Percentiles rank a stretch among this genome's conserved stretches.
These are phyloP conservation scores for Willisornis vidua DNA, from an alignment of 2,113 vertebrate species.

Conservation along the genomic window DNA sequence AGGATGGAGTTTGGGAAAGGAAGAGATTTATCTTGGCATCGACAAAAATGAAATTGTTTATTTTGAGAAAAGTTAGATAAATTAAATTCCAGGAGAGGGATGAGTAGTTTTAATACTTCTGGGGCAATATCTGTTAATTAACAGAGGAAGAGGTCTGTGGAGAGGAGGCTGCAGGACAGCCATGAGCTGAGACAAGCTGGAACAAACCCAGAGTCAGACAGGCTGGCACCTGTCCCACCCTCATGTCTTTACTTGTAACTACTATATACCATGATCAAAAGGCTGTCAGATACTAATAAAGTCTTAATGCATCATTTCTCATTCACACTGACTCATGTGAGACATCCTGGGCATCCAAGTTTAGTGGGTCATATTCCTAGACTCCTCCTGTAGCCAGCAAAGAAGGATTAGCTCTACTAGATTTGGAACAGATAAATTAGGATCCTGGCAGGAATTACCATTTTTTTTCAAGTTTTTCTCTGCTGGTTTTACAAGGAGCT, in stretches of 20 bases:
- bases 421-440: neutral
- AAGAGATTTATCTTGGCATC: neutral
- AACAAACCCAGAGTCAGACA: slow-evolving; percentile 45
- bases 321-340: slow-evolving; percentile 26
- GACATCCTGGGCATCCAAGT: slow-evolving; percentile 6
- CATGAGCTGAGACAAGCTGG: slow-evolving; percentile 23
- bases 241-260: slow-evolving; percentile 17
- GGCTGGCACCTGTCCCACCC: slow-evolving; percentile 42
- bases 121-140: neutral
- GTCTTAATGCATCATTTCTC: slow-evolving; percentile 45
- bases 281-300: slow-evolving; percentile 49
- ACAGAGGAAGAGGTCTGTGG: neutral
- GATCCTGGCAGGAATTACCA: neutral
- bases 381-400: neutral
- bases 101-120: neutral
- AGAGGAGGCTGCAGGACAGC: slow-evolving; percentile 20
- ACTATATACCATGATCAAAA: slow-evolving; percentile 15
- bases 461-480: neutral
- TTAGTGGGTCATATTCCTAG: neutral
- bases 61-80: neutral
- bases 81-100: neutral
- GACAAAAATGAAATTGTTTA: neutral
- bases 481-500: neutral
- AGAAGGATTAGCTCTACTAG: slow-evolving; percentile 4
- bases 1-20: neutral